Conservation (phyloP, 2,888 invertebrate genomes). For the Branchinecta sandiegonensis region DNA sequence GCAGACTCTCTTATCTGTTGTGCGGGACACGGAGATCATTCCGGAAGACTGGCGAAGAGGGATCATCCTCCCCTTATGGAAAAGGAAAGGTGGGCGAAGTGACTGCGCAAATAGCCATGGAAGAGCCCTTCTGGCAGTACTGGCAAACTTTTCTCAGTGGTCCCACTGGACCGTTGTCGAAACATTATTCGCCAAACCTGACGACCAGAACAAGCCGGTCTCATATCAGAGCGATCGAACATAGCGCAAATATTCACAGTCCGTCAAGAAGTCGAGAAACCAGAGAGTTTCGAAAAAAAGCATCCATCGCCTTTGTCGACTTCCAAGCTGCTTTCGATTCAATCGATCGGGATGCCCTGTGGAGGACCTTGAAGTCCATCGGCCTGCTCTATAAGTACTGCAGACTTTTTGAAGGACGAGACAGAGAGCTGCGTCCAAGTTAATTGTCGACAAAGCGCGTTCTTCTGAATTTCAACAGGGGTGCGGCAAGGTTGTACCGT, state of each 20-base stretch:
- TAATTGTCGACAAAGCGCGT: no score
- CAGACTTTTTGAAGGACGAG: background rate
- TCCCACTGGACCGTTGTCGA: background rate
- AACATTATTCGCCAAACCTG: background rate
- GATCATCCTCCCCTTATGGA: background rate
- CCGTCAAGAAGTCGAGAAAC: background rate
- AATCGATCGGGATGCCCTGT: no score
- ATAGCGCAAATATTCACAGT: background rate
- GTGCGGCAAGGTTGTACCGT: no score
- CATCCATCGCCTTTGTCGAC: background rate
- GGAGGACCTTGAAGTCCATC: no score
- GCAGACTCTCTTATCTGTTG: background rate
- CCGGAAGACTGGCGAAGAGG: background rate
- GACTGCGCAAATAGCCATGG: background rate
- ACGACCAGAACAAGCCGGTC: background rate
- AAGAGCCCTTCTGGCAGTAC: background rate
- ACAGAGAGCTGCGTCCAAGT: background rate
- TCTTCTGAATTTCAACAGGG: no score
- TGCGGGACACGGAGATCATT: background rate
- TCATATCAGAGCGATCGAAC: background rate
- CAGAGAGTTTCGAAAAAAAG: background rate
- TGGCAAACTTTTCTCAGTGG: conserved; percentile 4
- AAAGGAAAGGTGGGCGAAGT: background rate
- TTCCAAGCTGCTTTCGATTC: no score
- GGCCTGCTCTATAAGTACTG: no score